These are phyloP conservation scores for Drosophila seguyi DNA, from an alignment of 1,140 invertebrate genomes.

Conservation along the genomic window DNA sequence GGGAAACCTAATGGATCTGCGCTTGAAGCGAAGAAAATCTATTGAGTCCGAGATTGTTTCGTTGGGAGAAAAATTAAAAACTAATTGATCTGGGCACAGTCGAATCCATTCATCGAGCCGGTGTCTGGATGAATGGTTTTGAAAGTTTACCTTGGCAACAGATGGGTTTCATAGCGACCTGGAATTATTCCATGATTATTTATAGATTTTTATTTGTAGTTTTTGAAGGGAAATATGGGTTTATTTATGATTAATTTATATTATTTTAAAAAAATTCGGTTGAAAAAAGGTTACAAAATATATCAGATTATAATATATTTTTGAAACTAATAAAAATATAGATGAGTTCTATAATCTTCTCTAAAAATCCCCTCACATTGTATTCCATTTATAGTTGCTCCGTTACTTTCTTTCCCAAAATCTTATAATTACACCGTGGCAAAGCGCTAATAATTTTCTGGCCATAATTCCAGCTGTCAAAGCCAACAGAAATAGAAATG, in stretches of 20 bases:
- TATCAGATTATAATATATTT: too few species aligned
- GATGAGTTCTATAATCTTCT: too few species aligned
- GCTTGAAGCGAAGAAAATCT: slow-evolving; percentile 47
- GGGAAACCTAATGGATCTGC: slow-evolving; percentile 53
- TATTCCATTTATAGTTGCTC: slow-evolving; percentile 4
- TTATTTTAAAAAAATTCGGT: not conserved
- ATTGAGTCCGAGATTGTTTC: slow-evolving; percentile 41
- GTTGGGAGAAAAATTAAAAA: slow-evolving; percentile 48
- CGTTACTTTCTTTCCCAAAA: slow-evolving; percentile 6
- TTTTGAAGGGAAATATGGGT: not conserved
- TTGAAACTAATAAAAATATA: not conserved
- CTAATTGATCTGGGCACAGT: slow-evolving; percentile 59
- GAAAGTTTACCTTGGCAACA: slow-evolving; percentile 28
- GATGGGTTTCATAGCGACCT: slow-evolving; percentile 2
- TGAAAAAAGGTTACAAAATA: not conserved
- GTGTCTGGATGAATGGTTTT: slow-evolving; percentile 33
- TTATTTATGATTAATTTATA: too few species aligned
- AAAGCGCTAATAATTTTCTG: slow-evolving; percentile 34
- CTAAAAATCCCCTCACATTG: too few species aligned
- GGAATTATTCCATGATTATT: slow-evolving; percentile 14
- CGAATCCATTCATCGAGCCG: slow-evolving; percentile 35
- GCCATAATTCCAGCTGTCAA: slow-evolving; percentile 55
- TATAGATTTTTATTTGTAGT: not conserved
- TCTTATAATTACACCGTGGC: slow-evolving; percentile 12
- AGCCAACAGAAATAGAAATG: slow-evolving; percentile 14